Evolutionary conservation across 2,888 invertebrate genomes (phyloP).

Genomic region (Opisthograptis luteolata): DNA sequence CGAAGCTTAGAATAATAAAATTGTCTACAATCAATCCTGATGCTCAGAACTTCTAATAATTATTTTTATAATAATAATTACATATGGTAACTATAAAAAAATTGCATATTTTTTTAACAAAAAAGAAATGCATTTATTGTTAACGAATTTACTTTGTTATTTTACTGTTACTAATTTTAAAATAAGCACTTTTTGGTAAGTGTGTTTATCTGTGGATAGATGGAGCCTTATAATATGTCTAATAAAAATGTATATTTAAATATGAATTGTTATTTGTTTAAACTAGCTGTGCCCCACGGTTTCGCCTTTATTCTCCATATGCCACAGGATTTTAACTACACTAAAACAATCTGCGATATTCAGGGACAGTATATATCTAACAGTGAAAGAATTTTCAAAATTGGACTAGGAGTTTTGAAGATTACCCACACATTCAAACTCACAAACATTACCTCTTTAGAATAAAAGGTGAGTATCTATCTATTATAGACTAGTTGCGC

Average conservation of each 20-base stretch:
- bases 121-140: conserved; percentile 74
- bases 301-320: not conserved
- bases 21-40: conserved; percentile 12
- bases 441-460: too few species aligned
- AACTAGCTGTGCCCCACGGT: not conserved
- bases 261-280: not conserved
- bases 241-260: conserved; percentile 51
- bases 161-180: conserved; percentile 34
- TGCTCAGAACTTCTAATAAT: conserved; percentile 23
- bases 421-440: too few species aligned
- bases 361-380: too few species aligned
- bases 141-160: conserved; percentile 80
- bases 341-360: too few species aligned
- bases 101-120: conserved; percentile 44
- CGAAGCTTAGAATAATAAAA: too few species aligned
- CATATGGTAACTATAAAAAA: conserved; percentile 15
- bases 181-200: conserved; percentile 52
- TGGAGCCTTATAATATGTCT: conserved; percentile 56
- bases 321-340: too few species aligned
- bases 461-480: too few species aligned
- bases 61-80: conserved; percentile 19
- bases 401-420: too few species aligned
- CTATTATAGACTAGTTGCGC: too few species aligned
- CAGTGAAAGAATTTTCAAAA: too few species aligned
- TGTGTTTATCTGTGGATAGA: conserved; percentile 52